Percentiles rank a stretch among this genome's conserved stretches.
phyloP scores from a whole-genome alignment of 2,113 vertebrate species.

The Mustela nigripes region DNA sequence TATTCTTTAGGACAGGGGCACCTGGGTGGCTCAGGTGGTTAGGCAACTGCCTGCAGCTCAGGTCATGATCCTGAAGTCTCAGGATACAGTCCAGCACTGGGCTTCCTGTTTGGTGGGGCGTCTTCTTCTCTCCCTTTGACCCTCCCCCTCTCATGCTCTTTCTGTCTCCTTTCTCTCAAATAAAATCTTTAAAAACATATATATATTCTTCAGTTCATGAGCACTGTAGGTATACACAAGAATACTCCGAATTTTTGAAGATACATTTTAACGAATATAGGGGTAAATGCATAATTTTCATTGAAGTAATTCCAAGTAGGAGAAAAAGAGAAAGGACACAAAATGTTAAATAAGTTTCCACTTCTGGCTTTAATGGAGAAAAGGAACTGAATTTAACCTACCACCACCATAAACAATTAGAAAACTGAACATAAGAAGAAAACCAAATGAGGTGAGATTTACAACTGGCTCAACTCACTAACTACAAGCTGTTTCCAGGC shows the following conservation, averaged over 20 bases:
- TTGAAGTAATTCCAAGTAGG: neutral
- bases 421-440: neutral
- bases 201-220: neutral
- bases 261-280: neutral
- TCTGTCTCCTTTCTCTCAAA: no score
- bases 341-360: neutral
- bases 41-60: no score
- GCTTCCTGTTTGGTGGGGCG: no score
- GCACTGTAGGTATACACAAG: neutral
- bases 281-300: slow-evolving; percentile 23
- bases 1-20: neutral
- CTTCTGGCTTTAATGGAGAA: neutral
- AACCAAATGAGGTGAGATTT: slow-evolving; percentile 20
- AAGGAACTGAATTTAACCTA: slow-evolving; percentile 15
- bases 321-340: neutral
- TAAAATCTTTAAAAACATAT: no score
- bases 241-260: slow-evolving; percentile 23
- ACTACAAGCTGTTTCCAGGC: neutral
- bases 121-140: no score
- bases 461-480: neutral
- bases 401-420: neutral
- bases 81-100: no score
- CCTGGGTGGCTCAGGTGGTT: no score
- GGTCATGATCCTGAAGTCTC: no score
- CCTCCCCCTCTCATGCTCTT: no score